phyloP scores from a whole-genome alignment of 2,888 invertebrate genomes.

The Disparrhopalites patrizii region DNA sequence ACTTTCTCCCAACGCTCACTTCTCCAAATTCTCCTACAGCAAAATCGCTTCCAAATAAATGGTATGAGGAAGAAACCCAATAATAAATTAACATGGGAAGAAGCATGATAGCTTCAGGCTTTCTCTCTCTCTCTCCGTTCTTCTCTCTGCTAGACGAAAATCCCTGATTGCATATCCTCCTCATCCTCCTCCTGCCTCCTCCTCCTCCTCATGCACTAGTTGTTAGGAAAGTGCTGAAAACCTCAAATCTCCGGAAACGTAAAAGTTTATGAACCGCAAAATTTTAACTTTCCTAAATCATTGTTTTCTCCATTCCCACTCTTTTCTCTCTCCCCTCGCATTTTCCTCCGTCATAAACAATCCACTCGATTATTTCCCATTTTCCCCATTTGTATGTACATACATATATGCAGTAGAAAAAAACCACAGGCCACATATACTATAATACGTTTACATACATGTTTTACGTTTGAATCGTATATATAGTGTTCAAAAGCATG shows the following conservation, averaged over 20 bases:
- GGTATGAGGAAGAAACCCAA: neutral
- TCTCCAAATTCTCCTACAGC: neutral
- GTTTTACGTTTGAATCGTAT: too few relatives aligned
- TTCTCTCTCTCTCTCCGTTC: neutral
- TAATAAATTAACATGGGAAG: slow-evolving; percentile 20
- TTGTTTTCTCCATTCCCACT: slow-evolving; percentile 24
- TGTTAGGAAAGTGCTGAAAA: slow-evolving; percentile 18
- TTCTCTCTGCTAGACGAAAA: neutral
- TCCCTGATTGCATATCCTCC: slow-evolving; percentile 6
- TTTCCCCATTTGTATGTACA: neutral
- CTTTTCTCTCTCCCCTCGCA: slow-evolving; percentile 16
- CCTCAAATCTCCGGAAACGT: slow-evolving; percentile 36
- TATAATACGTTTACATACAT: too few relatives aligned
- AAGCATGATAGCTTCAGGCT: neutral
- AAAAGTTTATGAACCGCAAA: slow-evolving; percentile 46
- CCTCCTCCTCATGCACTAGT: slow-evolving; percentile 22
- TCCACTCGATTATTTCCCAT: slow-evolving; percentile 8
- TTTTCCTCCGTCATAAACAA: slow-evolving; percentile 5
- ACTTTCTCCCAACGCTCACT: too few relatives aligned
- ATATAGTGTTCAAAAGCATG: too few relatives aligned
- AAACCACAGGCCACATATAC: too few relatives aligned
- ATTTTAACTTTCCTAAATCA: slow-evolving; percentile 41
- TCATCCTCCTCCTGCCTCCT: too few relatives aligned
- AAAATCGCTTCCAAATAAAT: neutral
- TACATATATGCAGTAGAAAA: too few relatives aligned